These are phyloP conservation scores for Stenchaetothrips biformis DNA, from an alignment of 2,888 invertebrate species.

Conservation along the genomic window DNA sequence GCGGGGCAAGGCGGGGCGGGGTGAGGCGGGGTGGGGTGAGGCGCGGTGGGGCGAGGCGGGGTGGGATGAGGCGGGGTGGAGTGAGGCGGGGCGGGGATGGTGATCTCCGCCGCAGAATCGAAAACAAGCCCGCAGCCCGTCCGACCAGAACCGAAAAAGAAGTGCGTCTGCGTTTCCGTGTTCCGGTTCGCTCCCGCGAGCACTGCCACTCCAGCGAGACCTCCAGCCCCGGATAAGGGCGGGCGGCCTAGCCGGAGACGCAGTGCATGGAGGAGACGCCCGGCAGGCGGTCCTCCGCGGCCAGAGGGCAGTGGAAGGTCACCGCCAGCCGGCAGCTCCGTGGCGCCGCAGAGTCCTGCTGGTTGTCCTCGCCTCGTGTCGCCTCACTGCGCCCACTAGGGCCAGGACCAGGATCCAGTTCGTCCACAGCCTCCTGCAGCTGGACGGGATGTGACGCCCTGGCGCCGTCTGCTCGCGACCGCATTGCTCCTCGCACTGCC, in stretches of 20 bases:
- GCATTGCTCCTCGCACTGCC: not conserved
- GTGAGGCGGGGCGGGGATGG: not conserved
- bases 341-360: not conserved
- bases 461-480: too few species aligned
- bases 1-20: not conserved
- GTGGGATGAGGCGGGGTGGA: not conserved
- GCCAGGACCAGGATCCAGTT: not conserved
- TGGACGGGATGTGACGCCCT: too few species aligned
- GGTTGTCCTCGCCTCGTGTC: too few species aligned
- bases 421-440: too few species aligned
- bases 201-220: too few species aligned
- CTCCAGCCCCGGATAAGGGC: too few species aligned
- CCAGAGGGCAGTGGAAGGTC: constrained; percentile 12
- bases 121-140: not conserved
- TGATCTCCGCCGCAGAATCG: not conserved
- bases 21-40: not conserved
- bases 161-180: too few species aligned
- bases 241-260: not conserved
- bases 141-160: too few species aligned
- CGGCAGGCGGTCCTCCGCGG: constrained; percentile 3
- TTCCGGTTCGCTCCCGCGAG: too few species aligned
- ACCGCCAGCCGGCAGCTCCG: not conserved
- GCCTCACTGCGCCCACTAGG: not conserved
- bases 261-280: not conserved
- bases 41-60: not conserved